Conservation (phyloP, 1,140 invertebrate genomes). For the Pseudomyrmex concolor region DNA sequence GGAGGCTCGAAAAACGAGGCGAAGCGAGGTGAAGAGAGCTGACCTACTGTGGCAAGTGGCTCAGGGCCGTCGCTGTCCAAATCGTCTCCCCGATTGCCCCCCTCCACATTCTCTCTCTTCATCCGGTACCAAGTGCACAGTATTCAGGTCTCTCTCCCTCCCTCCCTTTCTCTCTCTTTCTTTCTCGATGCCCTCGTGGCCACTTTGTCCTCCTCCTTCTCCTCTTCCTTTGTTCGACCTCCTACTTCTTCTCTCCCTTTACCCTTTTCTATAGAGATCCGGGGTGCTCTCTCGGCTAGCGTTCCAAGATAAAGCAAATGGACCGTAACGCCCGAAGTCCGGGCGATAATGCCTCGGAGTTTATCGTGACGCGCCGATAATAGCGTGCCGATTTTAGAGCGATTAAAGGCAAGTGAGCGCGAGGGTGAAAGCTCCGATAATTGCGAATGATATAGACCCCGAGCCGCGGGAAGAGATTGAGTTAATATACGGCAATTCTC, state of each 20-base stretch:
- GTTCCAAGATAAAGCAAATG: slow-evolving; percentile 23
- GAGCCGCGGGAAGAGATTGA: slow-evolving; percentile 5
- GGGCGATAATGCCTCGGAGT: slow-evolving; percentile 1
- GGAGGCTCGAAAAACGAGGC: slow-evolving; percentile 79
- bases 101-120: slow-evolving; percentile 59
- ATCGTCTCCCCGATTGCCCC: slow-evolving; percentile 71
- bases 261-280: slow-evolving; percentile 31
- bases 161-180: slow-evolving; percentile 7
- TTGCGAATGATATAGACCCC: slow-evolving; percentile 27
- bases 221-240: slow-evolving; percentile 2
- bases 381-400: slow-evolving; percentile 65
- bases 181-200: slow-evolving; percentile 58
- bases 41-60: slow-evolving; percentile 83
- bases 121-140: slow-evolving; percentile 66
- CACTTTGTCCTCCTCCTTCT: slow-evolving; percentile 33
- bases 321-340: slow-evolving; percentile 15
- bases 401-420: slow-evolving; percentile 39
- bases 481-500: not conserved
- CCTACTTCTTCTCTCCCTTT: not conserved
- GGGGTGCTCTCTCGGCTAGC: not conserved
- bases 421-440: slow-evolving; percentile 55
- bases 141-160: slow-evolving; percentile 59
- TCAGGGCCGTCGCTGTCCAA: slow-evolving; percentile 84
- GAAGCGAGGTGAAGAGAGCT: slow-evolving; percentile 82
- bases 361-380: slow-evolving; percentile 33